Percentiles rank a stretch among this genome's conserved stretches.
These are phyloP conservation scores for Pangasius macronema DNA, from an alignment of 2,797 vertebrate genomes.

Conservation along the genomic window DNA sequence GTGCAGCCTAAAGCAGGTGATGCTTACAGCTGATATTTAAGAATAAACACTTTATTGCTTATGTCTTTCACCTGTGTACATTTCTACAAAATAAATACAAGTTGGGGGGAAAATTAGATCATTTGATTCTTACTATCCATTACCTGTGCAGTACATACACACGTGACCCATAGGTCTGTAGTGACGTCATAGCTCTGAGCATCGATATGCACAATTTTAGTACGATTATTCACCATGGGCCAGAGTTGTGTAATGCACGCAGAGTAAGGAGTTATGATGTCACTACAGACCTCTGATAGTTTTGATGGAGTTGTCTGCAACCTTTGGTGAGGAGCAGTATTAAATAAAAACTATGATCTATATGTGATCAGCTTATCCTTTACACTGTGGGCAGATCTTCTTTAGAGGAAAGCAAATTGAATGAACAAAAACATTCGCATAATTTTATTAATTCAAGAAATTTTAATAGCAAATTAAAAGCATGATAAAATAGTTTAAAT, in stretches of 20 bases:
- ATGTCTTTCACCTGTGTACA: background rate
- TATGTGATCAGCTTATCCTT: background rate
- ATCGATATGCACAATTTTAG: background rate
- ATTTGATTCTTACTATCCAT: background rate
- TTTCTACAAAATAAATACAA: background rate
- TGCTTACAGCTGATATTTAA: background rate
- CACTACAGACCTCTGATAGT: background rate
- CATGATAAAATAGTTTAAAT: background rate
- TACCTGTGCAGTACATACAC: background rate
- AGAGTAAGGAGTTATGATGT: too few species aligned
- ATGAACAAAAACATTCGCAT: background rate
- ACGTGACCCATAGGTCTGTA: background rate
- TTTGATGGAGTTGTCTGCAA: background rate
- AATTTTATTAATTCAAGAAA: background rate
- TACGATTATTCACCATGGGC: background rate
- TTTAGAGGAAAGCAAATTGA: background rate
- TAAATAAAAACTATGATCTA: background rate
- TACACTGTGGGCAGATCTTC: background rate
- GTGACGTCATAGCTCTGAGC: background rate
- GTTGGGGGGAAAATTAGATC: background rate
- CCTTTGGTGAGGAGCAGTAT: background rate
- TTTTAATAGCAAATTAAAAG: background rate
- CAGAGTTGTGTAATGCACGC: background rate
- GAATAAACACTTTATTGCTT: background rate
- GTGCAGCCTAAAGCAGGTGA: background rate